Evolutionary conservation across 2,888 invertebrate genomes (phyloP).

Genomic region (Busseola fusca): DNA sequence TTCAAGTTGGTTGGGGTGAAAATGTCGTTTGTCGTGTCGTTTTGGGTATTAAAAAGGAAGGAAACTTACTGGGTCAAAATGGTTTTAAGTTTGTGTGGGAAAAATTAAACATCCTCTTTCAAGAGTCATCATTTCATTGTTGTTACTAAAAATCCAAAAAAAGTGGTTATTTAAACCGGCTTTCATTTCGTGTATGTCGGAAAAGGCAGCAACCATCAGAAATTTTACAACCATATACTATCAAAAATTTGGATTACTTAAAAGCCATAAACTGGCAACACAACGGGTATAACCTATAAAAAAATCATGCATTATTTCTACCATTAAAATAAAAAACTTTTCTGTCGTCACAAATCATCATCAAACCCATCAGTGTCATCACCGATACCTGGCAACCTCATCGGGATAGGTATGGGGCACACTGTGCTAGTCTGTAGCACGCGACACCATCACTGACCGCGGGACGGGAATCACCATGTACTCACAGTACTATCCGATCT

Average conservation of each 20-base stretch:
- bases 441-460: conserved; percentile 57
- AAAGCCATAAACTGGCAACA: background rate
- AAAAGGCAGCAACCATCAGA: background rate
- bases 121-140: conserved; percentile 13
- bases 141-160: conserved; percentile 6
- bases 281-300: background rate
- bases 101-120: background rate
- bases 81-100: background rate
- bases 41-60: background rate
- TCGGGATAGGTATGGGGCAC: conserved; percentile 34
- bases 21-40: background rate
- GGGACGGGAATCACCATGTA: conserved; percentile 15
- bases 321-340: background rate
- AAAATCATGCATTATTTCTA: background rate
- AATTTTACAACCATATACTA: background rate
- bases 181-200: background rate
- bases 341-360: conserved; percentile 4
- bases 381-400: conserved; percentile 51
- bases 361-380: conserved; percentile 13
- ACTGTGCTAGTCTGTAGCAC: conserved; percentile 31
- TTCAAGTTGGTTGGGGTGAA: background rate
- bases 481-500: background rate
- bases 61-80: background rate
- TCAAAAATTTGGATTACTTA: background rate
- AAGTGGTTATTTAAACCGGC: too few species aligned